A percentile compares a stretch with the other conserved stretches of the same genome.
These are phyloP conservation scores for Otus sunia DNA, from an alignment of 2,113 vertebrate species.

Conservation along the genomic window DNA sequence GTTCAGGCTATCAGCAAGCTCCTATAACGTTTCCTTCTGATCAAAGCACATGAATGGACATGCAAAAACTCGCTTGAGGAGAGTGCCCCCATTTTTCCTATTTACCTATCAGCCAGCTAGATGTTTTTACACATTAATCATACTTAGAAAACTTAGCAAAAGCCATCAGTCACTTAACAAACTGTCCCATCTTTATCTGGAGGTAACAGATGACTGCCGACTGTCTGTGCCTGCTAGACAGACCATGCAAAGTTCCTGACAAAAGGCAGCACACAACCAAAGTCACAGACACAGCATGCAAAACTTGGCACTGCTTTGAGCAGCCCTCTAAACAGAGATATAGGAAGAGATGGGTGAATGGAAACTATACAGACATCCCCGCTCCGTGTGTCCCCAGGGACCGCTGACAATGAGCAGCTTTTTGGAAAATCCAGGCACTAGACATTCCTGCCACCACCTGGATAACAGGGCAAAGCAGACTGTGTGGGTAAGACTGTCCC, in stretches of 20 bases:
- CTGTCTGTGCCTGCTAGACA: not conserved
- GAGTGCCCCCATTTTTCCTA: not conserved
- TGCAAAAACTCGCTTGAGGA: not conserved
- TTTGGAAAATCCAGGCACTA: not conserved
- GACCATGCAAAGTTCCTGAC: not conserved
- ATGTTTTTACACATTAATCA: conserved; percentile 27
- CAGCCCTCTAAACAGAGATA: not conserved
- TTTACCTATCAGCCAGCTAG: not conserved
- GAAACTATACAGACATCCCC: not conserved
- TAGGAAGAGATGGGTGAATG: not conserved
- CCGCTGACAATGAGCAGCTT: not conserved
- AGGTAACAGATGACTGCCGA: not conserved
- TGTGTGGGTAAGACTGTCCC: rapidly evolving
- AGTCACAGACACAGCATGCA: rapidly evolving
- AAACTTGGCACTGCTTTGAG: not conserved
- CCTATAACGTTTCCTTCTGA: not conserved
- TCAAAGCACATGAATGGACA: not conserved
- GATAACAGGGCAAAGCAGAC: not conserved
- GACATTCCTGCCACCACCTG: not conserved
- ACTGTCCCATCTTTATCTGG: conserved; percentile 36
- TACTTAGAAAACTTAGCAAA: conserved; percentile 15
- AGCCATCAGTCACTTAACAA: conserved; percentile 47
- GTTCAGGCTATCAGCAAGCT: not conserved
- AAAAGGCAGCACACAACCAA: not conserved
- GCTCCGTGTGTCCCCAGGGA: not conserved